These are phyloP conservation scores for Xanthia togata DNA, from an alignment of 2,888 invertebrate genomes.

Conservation along the genomic window DNA sequence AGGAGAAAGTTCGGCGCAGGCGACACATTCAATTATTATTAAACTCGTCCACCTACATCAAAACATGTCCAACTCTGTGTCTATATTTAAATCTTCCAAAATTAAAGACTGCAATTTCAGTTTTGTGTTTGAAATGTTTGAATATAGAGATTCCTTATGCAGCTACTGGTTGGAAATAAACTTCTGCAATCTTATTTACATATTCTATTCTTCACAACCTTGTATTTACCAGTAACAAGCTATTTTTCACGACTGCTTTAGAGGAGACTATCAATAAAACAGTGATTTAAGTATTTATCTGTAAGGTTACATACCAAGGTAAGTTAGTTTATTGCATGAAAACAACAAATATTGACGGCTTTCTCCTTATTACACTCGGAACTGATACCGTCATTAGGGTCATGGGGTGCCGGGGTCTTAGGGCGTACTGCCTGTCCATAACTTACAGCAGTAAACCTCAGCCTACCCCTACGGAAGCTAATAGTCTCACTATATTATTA, in stretches of 20 bases:
- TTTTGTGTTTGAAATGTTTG: slow-evolving; percentile 29
- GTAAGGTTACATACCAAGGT: background rate
- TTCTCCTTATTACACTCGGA: slow-evolving; percentile 46
- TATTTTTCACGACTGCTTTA: background rate
- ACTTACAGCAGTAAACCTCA: slow-evolving; percentile 54
- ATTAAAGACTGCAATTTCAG: slow-evolving; percentile 41
- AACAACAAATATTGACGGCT: slow-evolving; percentile 48
- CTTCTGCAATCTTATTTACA: slow-evolving; percentile 20
- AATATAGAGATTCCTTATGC: slow-evolving; percentile 13
- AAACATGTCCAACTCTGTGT: slow-evolving; percentile 54
- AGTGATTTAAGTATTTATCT: background rate
- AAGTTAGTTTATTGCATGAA: slow-evolving; percentile 6
- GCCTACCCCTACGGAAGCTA: slow-evolving; percentile 44
- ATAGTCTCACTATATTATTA: slow-evolving; percentile 43
- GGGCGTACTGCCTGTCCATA: slow-evolving; percentile 53
- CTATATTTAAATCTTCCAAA: slow-evolving; percentile 45
- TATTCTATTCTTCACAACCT: slow-evolving; percentile 9
- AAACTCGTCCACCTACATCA: slow-evolving; percentile 68
- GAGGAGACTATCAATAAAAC: background rate
- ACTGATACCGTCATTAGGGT: slow-evolving; percentile 56
- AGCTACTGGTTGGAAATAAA: slow-evolving; percentile 7
- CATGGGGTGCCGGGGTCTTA: slow-evolving; percentile 51
- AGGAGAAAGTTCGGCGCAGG: slow-evolving; percentile 75
- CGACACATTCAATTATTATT: slow-evolving; percentile 84
- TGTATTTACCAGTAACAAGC: slow-evolving; percentile 4